Base-by-base conservation (phyloP, 2,888 invertebrate genomes). In the Ptychoptera contaminata region DNA sequence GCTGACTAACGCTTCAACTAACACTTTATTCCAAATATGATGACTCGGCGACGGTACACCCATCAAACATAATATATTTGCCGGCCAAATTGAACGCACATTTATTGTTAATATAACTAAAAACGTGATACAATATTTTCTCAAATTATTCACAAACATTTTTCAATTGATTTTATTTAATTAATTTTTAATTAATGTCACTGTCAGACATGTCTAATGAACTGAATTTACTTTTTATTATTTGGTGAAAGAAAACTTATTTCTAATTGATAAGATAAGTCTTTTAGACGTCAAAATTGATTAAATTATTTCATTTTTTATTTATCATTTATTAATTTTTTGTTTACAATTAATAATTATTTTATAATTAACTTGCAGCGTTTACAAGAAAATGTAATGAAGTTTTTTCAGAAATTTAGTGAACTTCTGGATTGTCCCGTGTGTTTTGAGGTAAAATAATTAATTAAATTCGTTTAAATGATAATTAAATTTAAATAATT, bases 401-500 rank as follows among this genome's bases (percentile, higher is more conserved):
- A 23, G 3, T 63, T 66, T 51, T 55, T 68, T 50, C 67, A 67
- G 56, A 64, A 65, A 55, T 63, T 68, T 55, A 60, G 68, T 50
- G 67, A 67, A 55, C 60, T 69, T 51, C 57, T 69, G 53, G 69
- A 69, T 55, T 69, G 69, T 59, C 69, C 69, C 48, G 63, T 69
- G 49, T 69, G 69, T 54, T 60, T 68, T 50, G 69, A 69, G 59
- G 65, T 67, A 54, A 59, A 57, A 54, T 47, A 31, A 46, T 40
- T 43, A 10, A 16, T 29, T 16, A 39, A 10, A 16, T 16, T 23
- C 31, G 10, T 14, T 14, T 34, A 40, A 40, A 8, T 3, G 8
- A 10, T 37, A 38, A 37, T 39, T 31, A 37, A 35, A 43, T 42
- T 43, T 10, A 7, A 45, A 8, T 47, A 52, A 10, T 12, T 15